Conservation (phyloP, 2,888 invertebrate species). For the Synanthedon tipuliformis region DNA sequence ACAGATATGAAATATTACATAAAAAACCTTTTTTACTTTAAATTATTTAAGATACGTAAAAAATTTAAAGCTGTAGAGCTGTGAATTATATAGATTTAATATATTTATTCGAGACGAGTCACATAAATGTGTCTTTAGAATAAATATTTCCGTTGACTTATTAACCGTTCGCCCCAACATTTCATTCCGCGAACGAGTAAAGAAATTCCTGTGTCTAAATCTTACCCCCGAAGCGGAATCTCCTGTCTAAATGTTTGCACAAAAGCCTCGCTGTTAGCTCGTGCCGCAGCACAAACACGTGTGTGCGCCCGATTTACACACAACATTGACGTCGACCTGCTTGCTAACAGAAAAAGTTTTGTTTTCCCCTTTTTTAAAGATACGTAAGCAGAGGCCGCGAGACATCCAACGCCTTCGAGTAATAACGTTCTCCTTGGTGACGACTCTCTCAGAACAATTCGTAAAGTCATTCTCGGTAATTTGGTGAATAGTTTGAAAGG, state of each 20-base stretch:
- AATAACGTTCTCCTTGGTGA: too few relatives aligned
- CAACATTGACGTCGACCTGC: conserved; percentile 21
- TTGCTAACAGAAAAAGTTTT: conserved; percentile 16
- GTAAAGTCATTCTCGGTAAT: too few relatives aligned
- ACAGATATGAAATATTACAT: too few relatives aligned
- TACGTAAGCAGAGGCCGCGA: conserved; percentile 1
- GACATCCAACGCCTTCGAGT: too few relatives aligned
- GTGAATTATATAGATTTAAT: too few relatives aligned
- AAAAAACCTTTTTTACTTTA: too few relatives aligned
- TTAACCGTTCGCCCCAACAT: not conserved
- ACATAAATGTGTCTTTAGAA: not conserved
- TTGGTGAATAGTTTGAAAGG: too few relatives aligned
- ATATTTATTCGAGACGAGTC: not conserved
- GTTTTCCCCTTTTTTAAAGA: conserved; percentile 11
- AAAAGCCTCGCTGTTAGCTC: conserved; percentile 25
- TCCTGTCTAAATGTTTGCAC: conserved; percentile 35
- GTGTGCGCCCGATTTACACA: conserved; percentile 9
- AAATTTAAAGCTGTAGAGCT: too few relatives aligned
- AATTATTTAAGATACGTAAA: too few relatives aligned
- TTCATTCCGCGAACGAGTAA: conserved; percentile 16
- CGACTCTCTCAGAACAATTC: too few relatives aligned
- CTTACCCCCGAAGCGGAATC: conserved; percentile 22
- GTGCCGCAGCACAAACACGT: conserved; percentile 14
- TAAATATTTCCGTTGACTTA: not conserved
- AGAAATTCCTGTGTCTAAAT: conserved; percentile 18